Percentiles rank a stretch among this genome's conserved stretches.
Conservation (phyloP, 2,888 invertebrate species). For the Periphyllus acericola region DNA sequence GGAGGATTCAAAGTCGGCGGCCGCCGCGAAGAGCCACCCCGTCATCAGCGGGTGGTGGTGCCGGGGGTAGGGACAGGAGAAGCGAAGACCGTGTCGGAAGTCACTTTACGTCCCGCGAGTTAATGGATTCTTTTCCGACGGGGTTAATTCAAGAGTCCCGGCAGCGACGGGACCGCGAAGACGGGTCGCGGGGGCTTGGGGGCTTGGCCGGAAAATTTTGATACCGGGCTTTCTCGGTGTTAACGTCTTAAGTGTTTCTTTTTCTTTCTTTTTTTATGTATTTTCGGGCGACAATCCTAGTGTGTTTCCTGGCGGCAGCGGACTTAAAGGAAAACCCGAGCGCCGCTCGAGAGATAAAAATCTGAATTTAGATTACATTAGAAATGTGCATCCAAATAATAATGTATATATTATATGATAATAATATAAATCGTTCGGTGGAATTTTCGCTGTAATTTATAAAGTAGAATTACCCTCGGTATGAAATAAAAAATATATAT, state of each 20-base stretch:
- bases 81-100: conserved; percentile 50
- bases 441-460: not conserved
- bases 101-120: conserved; percentile 43
- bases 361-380: conserved; percentile 27
- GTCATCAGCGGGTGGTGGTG: no score
- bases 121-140: conserved; percentile 58
- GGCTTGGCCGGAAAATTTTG: conserved; percentile 31
- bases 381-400: not conserved
- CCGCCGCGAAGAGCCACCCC: not conserved
- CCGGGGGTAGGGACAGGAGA: not conserved
- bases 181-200: not conserved
- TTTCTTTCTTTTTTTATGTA: conserved; percentile 19
- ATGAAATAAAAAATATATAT: not conserved
- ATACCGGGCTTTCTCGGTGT: conserved; percentile 31
- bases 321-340: not conserved
- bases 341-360: not conserved
- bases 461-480: not conserved
- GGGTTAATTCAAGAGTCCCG: conserved; percentile 47
- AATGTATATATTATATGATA: not conserved
- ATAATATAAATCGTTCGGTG: not conserved
- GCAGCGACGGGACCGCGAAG: not conserved
- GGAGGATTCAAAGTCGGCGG: no score
- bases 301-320: not conserved
- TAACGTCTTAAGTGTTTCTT: conserved; percentile 34
- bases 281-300: conserved; percentile 18